These are phyloP conservation scores for Platygyra sinensis DNA, from an alignment of 64 coral and sea anemone species.

Conservation along the genomic window DNA sequence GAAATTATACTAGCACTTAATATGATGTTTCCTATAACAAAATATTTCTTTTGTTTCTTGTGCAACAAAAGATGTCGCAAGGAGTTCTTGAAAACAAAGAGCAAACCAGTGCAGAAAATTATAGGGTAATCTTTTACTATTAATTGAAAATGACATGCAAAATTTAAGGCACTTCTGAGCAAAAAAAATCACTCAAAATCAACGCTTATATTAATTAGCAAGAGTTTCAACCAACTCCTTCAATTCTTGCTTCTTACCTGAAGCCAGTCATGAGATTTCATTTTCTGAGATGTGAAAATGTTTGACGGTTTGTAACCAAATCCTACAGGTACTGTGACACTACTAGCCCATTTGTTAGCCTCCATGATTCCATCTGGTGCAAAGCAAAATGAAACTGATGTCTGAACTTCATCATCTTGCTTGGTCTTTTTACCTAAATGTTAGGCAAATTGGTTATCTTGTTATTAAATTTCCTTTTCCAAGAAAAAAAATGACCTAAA, in stretches of 20 bases:
- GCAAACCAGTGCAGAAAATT: conserved; percentile 17
- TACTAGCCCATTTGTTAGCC: conserved; percentile 35
- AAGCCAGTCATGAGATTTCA: conserved; percentile 53
- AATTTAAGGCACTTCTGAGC: conserved; percentile 17
- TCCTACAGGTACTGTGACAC: conserved; percentile 32
- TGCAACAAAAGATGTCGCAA: too few relatives aligned
- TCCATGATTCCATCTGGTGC: neutral
- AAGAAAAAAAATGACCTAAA: conserved; percentile 20
- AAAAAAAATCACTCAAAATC: conserved; percentile 3
- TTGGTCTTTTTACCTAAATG: conserved; percentile 21
- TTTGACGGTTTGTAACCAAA: conserved; percentile 49
- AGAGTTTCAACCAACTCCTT: neutral
- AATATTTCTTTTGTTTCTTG: too few relatives aligned
- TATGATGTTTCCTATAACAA: conserved; percentile 8
- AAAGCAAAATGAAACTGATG: conserved; percentile 11
- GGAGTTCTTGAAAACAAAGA: conserved; percentile 7
- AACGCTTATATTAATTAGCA: neutral
- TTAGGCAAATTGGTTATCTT: conserved; percentile 16
- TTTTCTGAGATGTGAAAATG: conserved; percentile 27
- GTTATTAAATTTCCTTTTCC: neutral
- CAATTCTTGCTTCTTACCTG: conserved; percentile 6
- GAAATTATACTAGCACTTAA: too few relatives aligned
- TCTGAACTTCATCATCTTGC: neutral
- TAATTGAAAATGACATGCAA: conserved; percentile 19
- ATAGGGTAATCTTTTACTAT: conserved; percentile 6